Evolutionary conservation across 2,888 invertebrate species (phyloP).

Genomic region (Chironomus tentans): DNA sequence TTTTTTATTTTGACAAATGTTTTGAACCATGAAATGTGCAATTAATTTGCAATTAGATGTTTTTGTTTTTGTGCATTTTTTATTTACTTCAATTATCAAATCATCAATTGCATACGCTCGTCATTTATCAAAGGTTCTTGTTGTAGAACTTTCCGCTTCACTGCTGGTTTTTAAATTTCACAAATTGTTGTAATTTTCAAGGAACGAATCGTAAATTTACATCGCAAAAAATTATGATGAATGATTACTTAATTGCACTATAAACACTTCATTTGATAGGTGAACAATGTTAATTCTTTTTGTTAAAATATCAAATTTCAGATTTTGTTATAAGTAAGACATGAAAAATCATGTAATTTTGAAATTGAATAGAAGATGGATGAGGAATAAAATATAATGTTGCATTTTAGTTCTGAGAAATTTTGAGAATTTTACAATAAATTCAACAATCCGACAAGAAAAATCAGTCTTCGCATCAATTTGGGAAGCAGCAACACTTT

Average conservation of each 20-base stretch:
- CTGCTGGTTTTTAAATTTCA: not conserved
- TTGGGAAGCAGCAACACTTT: no score
- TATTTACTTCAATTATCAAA: slow-evolving; percentile 18
- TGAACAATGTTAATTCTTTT: not conserved
- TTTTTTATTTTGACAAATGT: not conserved
- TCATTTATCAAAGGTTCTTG: not conserved
- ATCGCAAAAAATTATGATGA: slow-evolving; percentile 1
- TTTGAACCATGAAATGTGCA: not conserved
- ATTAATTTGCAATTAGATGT: slow-evolving; percentile 26
- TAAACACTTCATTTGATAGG: slow-evolving; percentile 13
- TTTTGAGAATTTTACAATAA: no score
- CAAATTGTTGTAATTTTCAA: not conserved
- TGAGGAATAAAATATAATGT: no score
- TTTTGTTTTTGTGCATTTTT: not conserved
- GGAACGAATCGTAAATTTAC: not conserved
- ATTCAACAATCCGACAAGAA: no score
- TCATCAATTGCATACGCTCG: slow-evolving; percentile 9
- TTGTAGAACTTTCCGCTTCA: not conserved
- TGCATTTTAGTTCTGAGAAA: no score
- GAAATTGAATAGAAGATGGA: not conserved
- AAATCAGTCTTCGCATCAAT: no score
- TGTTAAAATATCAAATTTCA: not conserved
- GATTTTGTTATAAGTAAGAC: not conserved
- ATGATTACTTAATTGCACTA: slow-evolving; percentile 15
- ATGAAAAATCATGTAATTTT: not conserved